A percentile compares a stretch with the other conserved stretches of the same genome.
phyloP scores from a whole-genome alignment of 1,140 invertebrate genomes.

The Drosophila ficusphila region DNA sequence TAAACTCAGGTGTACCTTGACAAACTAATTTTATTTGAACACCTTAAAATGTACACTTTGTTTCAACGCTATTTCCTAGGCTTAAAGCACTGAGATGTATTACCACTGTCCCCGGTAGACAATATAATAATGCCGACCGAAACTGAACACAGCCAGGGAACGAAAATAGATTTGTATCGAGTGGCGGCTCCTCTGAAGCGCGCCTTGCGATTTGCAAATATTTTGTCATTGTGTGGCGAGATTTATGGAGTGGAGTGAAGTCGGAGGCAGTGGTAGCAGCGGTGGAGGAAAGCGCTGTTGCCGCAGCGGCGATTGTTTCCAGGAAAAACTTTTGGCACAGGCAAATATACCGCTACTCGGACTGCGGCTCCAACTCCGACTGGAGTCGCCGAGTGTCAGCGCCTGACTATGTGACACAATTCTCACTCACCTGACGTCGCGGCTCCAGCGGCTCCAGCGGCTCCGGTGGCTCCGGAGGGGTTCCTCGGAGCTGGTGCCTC shows the following conservation, averaged over 20 bases:
- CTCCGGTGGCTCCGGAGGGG: not conserved
- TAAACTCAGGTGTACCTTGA: too few relatives aligned
- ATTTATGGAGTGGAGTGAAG: constrained; percentile 81
- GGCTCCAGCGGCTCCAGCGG: constrained; percentile 29
- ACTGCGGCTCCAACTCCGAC: constrained; percentile 26
- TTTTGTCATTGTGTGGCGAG: constrained; percentile 84
- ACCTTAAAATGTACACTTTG: too few relatives aligned
- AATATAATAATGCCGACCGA: constrained; percentile 76
- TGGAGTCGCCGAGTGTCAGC: constrained; percentile 64
- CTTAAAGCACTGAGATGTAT: too few relatives aligned
- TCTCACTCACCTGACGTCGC: constrained; percentile 77
- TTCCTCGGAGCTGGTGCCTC: constrained; percentile 14
- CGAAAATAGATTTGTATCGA: constrained; percentile 84
- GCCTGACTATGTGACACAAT: constrained; percentile 82
- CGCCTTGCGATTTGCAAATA: constrained; percentile 84
- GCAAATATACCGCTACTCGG: constrained; percentile 76
- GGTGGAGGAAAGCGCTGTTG: constrained; percentile 58
- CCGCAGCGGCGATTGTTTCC: constrained; percentile 76
- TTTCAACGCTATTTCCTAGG: too few relatives aligned
- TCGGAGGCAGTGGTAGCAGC: constrained; percentile 42
- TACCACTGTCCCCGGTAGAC: constrained; percentile 55
- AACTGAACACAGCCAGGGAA: constrained; percentile 37
- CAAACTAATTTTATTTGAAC: too few relatives aligned
- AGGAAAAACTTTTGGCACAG: constrained; percentile 72
- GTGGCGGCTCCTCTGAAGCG: constrained; percentile 80